These are phyloP conservation scores for Drosophila athabasca DNA, from an alignment of 1,140 invertebrate genomes.

Conservation along the genomic window DNA sequence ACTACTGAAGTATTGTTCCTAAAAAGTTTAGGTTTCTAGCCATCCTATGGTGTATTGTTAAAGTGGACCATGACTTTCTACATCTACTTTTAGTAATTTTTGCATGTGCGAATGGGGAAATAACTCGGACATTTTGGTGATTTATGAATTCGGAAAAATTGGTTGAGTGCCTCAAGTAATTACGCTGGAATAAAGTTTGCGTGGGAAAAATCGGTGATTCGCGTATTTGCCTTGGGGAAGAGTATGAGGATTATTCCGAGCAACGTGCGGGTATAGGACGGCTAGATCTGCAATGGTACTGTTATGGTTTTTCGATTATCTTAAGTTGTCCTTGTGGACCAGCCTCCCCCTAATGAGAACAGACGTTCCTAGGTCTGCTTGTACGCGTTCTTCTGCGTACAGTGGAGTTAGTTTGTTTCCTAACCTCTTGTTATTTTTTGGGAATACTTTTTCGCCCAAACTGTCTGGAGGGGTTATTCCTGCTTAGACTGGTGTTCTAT, in stretches of 20 bases:
- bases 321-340: constrained; percentile 9
- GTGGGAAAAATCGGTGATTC: constrained; percentile 36
- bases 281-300: neutral
- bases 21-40: neutral
- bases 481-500: neutral
- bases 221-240: constrained; percentile 4
- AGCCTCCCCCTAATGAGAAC: constrained; percentile 1
- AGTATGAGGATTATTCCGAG: constrained; percentile 7
- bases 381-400: too few species aligned
- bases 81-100: constrained; percentile 13
- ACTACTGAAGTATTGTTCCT: constrained; percentile 14
- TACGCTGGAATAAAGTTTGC: constrained; percentile 33
- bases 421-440: neutral
- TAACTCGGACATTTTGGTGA: too few species aligned
- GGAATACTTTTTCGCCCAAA: constrained; percentile 1
- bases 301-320: neutral
- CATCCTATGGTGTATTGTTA: neutral
- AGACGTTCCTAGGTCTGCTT: too few species aligned
- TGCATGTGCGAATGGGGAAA: too few species aligned
- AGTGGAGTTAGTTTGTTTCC: too few species aligned
- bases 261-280: neutral
- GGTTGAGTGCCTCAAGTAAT: too few species aligned
- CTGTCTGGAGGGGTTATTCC: neutral
- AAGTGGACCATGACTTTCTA: constrained; percentile 7
- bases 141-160: too few species aligned